Evolutionary conservation across 2,113 vertebrate genomes (phyloP), one percentile per base, ranked within the genome.

Genomic region (Terrapene triunguis): DNA sequence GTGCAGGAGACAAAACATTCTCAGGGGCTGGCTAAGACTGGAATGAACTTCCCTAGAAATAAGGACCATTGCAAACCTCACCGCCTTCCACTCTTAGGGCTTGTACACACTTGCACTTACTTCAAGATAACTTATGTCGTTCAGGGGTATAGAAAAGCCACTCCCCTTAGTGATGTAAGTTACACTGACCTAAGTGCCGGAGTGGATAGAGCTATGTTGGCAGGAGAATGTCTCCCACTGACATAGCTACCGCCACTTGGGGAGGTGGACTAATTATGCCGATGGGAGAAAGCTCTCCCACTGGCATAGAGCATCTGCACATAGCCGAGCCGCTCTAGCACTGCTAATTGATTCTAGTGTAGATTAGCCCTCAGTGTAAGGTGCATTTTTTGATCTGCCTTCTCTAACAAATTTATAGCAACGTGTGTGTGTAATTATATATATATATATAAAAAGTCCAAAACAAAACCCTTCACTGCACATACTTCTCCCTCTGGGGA

Each of bases 361-460:
- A 57, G 55, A 11, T 57, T 27, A 57, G 24, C 55, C 25, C 55
- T 27, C 25, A 27, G 22, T 65, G 79, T 42, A 95, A 88, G 94
- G 96, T 72, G 84, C 97, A 93, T 88, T 96, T 95, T 91, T 82
- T 87, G 83, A 79, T 89, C 94, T 93, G 85, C 79, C 17, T 90
- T 92, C 1, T 89, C 89, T 93, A 91, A 90, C 83, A 90, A 89
- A 94, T 79, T 80, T 74, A 86, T 81, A 89, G 47, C 47, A 83
- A 91, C 59, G 5, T 42, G 22, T 42, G 3, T 72, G 57, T 62
- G 57, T 62, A 14, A 16, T 32, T 65, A 35, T 62, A 29, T 22
- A 22, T 32, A 13, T 62, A 32, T 32, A 21, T 62, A 12, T 62
- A 69, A n/a, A 65, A 74, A 10, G 69, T 42, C n/a, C 10, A 38